Evolutionary conservation across 2,888 invertebrate species (phyloP).

Genomic region (Syrphus vitripennis): DNA sequence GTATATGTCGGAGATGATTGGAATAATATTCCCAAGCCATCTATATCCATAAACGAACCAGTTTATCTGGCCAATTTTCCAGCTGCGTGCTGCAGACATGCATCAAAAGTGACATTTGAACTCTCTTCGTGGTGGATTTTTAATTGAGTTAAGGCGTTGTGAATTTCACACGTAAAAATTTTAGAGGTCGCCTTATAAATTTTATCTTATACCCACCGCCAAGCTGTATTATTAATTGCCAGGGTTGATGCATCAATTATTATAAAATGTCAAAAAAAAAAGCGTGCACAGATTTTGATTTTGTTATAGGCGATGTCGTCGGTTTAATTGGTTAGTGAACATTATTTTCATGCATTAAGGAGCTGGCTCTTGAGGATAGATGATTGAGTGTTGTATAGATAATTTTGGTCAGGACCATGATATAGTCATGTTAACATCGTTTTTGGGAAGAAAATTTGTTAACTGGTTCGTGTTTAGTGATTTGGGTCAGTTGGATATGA

Average conservation of each 20-base stretch:
- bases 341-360: not conserved
- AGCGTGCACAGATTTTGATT: not conserved
- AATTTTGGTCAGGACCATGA: not conserved
- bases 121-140: slow-evolving; percentile 13
- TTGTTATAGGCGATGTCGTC: not conserved
- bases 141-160: slow-evolving; percentile 43
- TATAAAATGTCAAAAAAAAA: not conserved
- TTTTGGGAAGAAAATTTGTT: not conserved
- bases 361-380: not conserved
- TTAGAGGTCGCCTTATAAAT: slow-evolving; percentile 23
- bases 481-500: not conserved
- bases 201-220: not conserved
- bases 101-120: slow-evolving; percentile 50
- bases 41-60: not conserved
- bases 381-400: not conserved
- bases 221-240: not conserved
- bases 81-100: not conserved
- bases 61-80: not conserved
- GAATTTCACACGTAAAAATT: slow-evolving; percentile 25
- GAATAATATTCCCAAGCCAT: not conserved
- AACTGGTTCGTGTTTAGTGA: not conserved
- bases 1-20: not conserved
- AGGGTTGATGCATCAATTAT: not conserved
- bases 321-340: not conserved
- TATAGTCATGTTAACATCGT: not conserved